Percentiles rank a stretch among this genome's conserved stretches.
Conservation (phyloP, 2,113 vertebrate species). For the Okapia johnstoni region DNA sequence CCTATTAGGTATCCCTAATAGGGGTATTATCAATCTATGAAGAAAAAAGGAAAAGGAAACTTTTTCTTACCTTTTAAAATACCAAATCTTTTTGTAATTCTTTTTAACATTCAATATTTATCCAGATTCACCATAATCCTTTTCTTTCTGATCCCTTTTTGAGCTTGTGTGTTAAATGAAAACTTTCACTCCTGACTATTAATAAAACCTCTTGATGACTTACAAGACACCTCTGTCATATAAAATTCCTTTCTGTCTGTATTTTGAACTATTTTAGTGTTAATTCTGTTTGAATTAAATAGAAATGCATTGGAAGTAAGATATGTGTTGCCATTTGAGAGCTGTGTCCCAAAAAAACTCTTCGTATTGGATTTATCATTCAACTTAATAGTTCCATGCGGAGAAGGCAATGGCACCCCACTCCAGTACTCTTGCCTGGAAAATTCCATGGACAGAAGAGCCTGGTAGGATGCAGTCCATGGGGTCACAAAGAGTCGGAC, state of each 20-base stretch:
- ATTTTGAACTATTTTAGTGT: conserved; percentile 4
- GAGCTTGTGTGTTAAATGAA: neutral
- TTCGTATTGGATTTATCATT: neutral
- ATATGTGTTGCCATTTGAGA: neutral
- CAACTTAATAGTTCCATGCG: neutral
- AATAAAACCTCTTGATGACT: neutral
- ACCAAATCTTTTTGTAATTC: neutral
- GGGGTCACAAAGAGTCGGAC: no score
- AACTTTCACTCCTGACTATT: neutral
- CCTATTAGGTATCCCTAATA: neutral
- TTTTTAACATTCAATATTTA: neutral
- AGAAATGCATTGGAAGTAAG: neutral
- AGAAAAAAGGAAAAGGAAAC: neutral
- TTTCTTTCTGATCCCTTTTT: neutral
- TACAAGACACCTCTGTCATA: neutral
- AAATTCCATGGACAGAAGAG: no score
- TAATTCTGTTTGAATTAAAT: conserved; percentile 11
- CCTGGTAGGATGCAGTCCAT: no score
- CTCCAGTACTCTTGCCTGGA: no score
- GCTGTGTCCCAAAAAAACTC: neutral
- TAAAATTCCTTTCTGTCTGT: neutral
- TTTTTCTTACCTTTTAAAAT: neutral
- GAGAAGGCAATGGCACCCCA: no score
- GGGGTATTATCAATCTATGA: neutral
- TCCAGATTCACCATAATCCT: neutral